Evolutionary conservation across 1,140 invertebrate species (phyloP).

Genomic region (Danaus plexippus): DNA sequence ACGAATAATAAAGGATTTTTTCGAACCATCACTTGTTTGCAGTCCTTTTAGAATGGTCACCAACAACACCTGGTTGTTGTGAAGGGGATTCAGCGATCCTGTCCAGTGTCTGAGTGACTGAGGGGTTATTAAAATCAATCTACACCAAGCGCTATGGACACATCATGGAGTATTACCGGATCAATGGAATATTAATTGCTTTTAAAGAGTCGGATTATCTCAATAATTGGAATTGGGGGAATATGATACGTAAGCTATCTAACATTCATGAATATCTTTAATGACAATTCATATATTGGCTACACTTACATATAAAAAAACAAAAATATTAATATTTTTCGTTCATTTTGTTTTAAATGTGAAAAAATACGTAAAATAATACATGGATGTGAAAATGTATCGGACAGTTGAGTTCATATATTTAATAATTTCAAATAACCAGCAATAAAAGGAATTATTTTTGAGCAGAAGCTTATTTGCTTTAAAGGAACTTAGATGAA

Average conservation of each 20-base stretch:
- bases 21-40: no score
- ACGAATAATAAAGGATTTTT: no score
- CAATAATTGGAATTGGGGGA: constrained; percentile 37
- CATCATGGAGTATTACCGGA: constrained; percentile 24
- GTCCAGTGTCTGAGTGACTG: constrained; percentile 10
- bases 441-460: no score
- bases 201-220: constrained; percentile 53
- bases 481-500: no score
- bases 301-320: not conserved
- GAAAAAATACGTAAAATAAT: no score
- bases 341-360: not conserved
- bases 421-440: no score
- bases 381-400: no score
- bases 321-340: not conserved
- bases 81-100: not conserved
- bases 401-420: no score
- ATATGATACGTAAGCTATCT: not conserved
- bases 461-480: no score
- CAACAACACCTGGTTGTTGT: no score
- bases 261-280: not conserved
- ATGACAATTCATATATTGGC: no score
- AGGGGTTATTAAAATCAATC: constrained; percentile 19
- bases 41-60: no score
- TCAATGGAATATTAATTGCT: constrained; percentile 60
- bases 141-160: constrained; percentile 22